phyloP scores from a whole-genome alignment of 2,888 invertebrate genomes.

The Dichetophora obliterata region DNA sequence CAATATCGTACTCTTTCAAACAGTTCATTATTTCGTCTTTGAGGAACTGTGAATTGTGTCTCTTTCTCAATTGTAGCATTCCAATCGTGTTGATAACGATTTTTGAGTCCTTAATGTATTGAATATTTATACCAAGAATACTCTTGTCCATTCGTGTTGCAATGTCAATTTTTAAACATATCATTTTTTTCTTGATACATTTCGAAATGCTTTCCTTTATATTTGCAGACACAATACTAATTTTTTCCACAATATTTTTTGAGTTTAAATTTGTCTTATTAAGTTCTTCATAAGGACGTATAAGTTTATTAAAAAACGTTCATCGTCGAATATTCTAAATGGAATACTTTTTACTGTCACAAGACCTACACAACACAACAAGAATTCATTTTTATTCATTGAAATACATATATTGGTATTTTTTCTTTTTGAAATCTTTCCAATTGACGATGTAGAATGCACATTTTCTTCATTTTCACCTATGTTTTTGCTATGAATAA shows the following conservation, averaged over 20 bases:
- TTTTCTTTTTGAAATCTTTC: neutral
- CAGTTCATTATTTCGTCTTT: too few species aligned
- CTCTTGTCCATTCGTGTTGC: neutral
- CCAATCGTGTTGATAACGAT: neutral
- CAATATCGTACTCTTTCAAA: too few species aligned
- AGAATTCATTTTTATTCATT: conserved; percentile 21
- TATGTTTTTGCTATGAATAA: too few species aligned
- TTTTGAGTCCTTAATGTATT: too few species aligned
- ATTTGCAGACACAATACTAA: neutral
- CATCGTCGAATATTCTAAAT: conserved; percentile 30
- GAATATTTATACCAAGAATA: neutral
- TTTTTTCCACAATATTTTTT: neutral
- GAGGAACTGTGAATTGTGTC: neutral
- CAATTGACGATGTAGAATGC: neutral
- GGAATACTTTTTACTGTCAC: neutral
- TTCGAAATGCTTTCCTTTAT: too few species aligned
- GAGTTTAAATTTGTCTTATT: neutral
- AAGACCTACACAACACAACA: neutral
- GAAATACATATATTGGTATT: too few species aligned
- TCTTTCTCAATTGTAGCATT: neutral
- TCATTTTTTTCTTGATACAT: neutral
- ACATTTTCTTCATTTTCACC: too few species aligned
- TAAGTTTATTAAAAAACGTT: neutral
- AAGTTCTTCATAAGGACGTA: neutral
- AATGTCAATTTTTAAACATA: neutral